phyloP scores from a whole-genome alignment of 2,888 invertebrate species.

The Notodonta ziczac region DNA sequence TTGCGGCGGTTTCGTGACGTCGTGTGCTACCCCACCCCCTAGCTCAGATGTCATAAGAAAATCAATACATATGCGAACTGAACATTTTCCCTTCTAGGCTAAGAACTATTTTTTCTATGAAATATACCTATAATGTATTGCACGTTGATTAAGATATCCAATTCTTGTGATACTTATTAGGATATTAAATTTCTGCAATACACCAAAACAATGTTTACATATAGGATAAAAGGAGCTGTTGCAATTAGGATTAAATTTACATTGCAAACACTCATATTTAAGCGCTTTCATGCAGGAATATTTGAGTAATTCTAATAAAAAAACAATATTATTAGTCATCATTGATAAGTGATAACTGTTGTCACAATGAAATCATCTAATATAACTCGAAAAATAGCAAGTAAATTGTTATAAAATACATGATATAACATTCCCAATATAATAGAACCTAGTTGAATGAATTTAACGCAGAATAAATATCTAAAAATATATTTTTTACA shows the following conservation, averaged over 20 bases:
- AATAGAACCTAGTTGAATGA: background rate
- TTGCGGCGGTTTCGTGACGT: slow-evolving; percentile 39
- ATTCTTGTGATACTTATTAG: too few relatives aligned
- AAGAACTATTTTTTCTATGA: background rate
- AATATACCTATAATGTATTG: too few relatives aligned
- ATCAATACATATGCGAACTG: slow-evolving; percentile 57
- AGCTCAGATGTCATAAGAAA: slow-evolving; percentile 62
- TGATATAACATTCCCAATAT: background rate
- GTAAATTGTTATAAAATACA: background rate
- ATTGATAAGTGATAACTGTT: slow-evolving; percentile 33
- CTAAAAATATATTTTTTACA: slow-evolving; percentile 43
- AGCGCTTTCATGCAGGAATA: slow-evolving; percentile 8
- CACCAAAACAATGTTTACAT: background rate
- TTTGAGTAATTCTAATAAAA: slow-evolving; percentile 23
- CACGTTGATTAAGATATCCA: too few relatives aligned
- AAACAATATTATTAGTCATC: slow-evolving; percentile 58
- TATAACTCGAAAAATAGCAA: slow-evolving; percentile 2
- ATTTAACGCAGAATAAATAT: slow-evolving; percentile 9
- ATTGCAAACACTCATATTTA: background rate
- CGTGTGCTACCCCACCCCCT: slow-evolving; percentile 55
- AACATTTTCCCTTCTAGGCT: slow-evolving; percentile 15
- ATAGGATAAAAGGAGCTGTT: background rate
- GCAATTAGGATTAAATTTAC: too few relatives aligned
- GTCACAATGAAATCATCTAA: slow-evolving; percentile 14
- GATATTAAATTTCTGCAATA: too few relatives aligned